phyloP scores from a whole-genome alignment of 2,113 vertebrate genomes.

The Cairina moschata region DNA sequence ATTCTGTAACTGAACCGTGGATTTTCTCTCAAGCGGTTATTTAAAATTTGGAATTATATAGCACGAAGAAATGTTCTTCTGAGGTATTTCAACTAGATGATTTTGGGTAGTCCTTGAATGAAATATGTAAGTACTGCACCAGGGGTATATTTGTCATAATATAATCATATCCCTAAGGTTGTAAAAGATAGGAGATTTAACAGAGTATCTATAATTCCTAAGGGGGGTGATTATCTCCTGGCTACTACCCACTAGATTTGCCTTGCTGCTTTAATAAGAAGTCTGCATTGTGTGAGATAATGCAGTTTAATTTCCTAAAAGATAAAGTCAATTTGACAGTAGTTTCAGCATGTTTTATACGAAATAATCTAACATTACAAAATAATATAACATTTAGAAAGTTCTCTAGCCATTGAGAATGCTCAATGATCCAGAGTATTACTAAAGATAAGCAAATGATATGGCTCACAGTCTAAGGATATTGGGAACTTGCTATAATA shows the following conservation, averaged over 20 bases:
- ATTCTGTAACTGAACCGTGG: neutral
- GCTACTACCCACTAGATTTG: slow-evolving; percentile 57
- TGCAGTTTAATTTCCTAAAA: slow-evolving; percentile 69
- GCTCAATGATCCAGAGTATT: neutral
- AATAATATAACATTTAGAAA: slow-evolving; percentile 40
- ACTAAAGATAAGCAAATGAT: neutral
- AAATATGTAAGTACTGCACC: slow-evolving; percentile 37
- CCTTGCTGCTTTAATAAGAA: slow-evolving; percentile 61
- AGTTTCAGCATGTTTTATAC: slow-evolving; percentile 56
- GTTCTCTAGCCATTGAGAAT: slow-evolving; percentile 3
- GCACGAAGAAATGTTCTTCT: slow-evolving; percentile 15
- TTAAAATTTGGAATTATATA: slow-evolving; percentile 45
- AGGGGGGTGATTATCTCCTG: slow-evolving; percentile 68
- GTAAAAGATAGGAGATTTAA: slow-evolving; percentile 58
- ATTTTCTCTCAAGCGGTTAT: neutral
- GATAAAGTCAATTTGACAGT: slow-evolving; percentile 74
- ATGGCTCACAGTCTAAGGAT: neutral
- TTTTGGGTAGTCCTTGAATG: slow-evolving; percentile 13
- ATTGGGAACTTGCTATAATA: neutral
- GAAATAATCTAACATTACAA: slow-evolving; percentile 52
- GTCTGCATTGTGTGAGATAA: slow-evolving; percentile 69
- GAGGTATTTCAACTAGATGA: slow-evolving; percentile 25
- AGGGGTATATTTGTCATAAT: slow-evolving; percentile 64
- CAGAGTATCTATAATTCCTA: slow-evolving; percentile 67
- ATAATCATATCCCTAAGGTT: slow-evolving; percentile 54